These are phyloP conservation scores for Ibycter americanus DNA, from an alignment of 2,797 vertebrate species.

Conservation along the genomic window DNA sequence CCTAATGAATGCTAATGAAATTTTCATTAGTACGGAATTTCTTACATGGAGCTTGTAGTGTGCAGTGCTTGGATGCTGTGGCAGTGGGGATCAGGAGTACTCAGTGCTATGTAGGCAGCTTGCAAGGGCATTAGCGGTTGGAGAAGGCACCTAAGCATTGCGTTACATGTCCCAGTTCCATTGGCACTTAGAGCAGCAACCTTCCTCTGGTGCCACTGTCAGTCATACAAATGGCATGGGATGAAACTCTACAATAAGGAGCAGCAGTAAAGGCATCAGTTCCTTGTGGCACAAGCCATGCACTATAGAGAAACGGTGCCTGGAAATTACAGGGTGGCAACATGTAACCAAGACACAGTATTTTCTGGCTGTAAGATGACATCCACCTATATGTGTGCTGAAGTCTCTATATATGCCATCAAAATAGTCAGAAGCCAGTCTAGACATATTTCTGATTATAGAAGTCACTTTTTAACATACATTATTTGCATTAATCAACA, in stretches of 20 bases:
- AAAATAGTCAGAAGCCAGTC: not conserved
- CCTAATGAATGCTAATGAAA: not conserved
- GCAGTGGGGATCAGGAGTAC: not conserved
- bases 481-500: not conserved
- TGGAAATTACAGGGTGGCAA: not conserved
- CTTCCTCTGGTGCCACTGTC: not conserved
- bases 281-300: not conserved
- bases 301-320: not conserved
- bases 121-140: not conserved
- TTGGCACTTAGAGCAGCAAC: not conserved
- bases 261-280: not conserved
- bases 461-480: not conserved
- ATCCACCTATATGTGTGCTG: not conserved
- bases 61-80: not conserved
- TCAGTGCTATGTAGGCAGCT: not conserved
- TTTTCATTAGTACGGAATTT: not conserved
- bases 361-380: not conserved
- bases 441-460: not conserved
- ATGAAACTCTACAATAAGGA: not conserved
- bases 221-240: not conserved
- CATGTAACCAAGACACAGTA: not conserved
- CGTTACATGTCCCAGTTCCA: rapidly evolving
- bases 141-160: not conserved
- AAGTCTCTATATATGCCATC: not conserved
- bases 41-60: not conserved